Base-by-base conservation (phyloP, 2,888 invertebrate genomes). In the Trichogramma dendrolimi region DNA sequence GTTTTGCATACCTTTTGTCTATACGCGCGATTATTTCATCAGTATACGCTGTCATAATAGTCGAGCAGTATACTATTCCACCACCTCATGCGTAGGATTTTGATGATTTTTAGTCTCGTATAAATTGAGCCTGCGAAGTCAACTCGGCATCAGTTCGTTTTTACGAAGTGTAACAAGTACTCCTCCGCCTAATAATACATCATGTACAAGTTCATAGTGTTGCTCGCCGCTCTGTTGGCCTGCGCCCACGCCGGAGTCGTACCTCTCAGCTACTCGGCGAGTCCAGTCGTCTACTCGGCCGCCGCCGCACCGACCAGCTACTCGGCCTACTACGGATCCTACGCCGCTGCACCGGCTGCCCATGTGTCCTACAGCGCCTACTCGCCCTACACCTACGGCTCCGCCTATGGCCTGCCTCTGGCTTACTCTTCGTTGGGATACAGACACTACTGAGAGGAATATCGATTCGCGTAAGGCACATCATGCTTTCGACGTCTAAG, bases 161-260 rank as follows among this genome's bases (percentile, higher is more conserved):
- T 27, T 27, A 27, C 42, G 48, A 51, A 48, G 48, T 46, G 48
- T 10, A 41, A 27, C 42, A 57, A 14, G 8, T 43, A 50, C 7
- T 49, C 10, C 2, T 2, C 11, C 39, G 11, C 39, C 55, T 2
- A 27, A 27, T 27, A 27, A 27, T 27, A 27, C 27, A 60, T 39
- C 59, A 62, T 62, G 62, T 62, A 39, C 62, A 62, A 62, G 53
- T 53, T 59, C 59, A 39, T 55, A 46, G 27, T 62, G 11, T 48
- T 60, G n/a, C 44, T 59, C 39, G 48, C 50, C 39, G 62, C 56
- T n/a, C 55, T 51, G 48, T 4, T 59, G 42, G 62, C 59, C 40
- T 47, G 8, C 39, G 52, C 59, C 53, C 43, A 48, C 56, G 63
- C 63, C 38, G 60, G 59, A 4, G 51, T 43, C 40, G 54, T 49